These are phyloP conservation scores for Chlorops oryzae DNA, from an alignment of 1,140 invertebrate species.

Conservation along the genomic window DNA sequence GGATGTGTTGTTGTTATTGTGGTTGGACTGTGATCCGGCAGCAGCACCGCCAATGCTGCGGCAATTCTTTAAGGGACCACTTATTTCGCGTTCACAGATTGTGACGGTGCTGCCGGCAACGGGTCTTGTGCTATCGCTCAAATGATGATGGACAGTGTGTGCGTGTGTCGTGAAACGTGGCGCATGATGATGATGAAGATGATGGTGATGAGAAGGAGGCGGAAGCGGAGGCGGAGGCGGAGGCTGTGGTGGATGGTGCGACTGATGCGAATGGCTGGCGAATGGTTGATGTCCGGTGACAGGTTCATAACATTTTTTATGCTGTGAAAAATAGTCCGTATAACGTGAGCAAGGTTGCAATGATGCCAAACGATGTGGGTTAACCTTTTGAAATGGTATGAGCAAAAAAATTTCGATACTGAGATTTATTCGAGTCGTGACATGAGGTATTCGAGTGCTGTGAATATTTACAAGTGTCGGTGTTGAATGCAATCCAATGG, in stretches of 20 bases:
- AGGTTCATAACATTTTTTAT: constrained; percentile 39
- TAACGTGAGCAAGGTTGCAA: constrained; percentile 39
- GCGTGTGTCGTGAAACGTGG: constrained; percentile 26
- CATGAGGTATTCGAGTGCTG: background rate
- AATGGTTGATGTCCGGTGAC: no score
- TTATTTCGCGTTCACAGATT: constrained; percentile 32
- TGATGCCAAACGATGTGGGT: constrained; percentile 32
- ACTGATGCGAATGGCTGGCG: no score
- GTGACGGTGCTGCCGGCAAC: constrained; percentile 32
- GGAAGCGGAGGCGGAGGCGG: constrained; percentile 7
- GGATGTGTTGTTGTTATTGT: background rate
- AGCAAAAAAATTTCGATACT: background rate
- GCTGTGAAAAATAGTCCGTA: constrained; percentile 38
- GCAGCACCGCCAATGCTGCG: constrained; percentile 7
- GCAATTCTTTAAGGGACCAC: background rate
- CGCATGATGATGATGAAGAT: constrained; percentile 27
- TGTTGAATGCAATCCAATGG: constrained; percentile 50
- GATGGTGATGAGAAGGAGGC: constrained; percentile 17
- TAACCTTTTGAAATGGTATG: constrained; percentile 20
- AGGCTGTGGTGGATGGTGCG: no score
- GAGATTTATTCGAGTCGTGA: background rate
- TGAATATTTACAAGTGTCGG: constrained; percentile 37
- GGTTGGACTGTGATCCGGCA: constrained; percentile 31
- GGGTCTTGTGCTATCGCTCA: constrained; percentile 12
- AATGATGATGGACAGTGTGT: constrained; percentile 34